phyloP scores from a whole-genome alignment of 2,888 invertebrate species.

The Cacoxenus indagator region DNA sequence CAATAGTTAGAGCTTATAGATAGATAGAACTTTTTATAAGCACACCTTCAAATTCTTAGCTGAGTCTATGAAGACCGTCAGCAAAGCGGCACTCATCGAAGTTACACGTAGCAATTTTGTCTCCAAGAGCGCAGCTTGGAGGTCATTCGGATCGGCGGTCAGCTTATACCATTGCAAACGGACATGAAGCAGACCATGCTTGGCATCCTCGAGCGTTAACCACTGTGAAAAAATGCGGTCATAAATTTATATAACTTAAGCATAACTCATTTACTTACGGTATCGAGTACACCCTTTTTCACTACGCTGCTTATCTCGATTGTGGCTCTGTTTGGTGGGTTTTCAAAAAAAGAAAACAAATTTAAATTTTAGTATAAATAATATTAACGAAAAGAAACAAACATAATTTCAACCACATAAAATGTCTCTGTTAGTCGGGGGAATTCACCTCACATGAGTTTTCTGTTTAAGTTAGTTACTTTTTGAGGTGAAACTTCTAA shows the following conservation, averaged over 20 bases:
- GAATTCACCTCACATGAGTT: too few species aligned
- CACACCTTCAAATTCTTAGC: slow-evolving; percentile 92
- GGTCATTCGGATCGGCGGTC: slow-evolving; percentile 78
- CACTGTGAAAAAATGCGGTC: slow-evolving; percentile 80
- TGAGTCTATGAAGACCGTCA: slow-evolving; percentile 92
- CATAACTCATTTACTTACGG: slow-evolving; percentile 74
- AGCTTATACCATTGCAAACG: slow-evolving; percentile 91
- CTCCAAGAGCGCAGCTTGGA: slow-evolving; percentile 81
- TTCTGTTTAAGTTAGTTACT: slow-evolving; percentile 7
- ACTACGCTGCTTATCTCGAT: slow-evolving; percentile 80
- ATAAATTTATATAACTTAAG: too few species aligned
- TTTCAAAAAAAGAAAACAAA: slow-evolving; percentile 2
- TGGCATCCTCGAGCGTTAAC: slow-evolving; percentile 94
- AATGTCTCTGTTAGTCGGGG: slow-evolving; percentile 21
- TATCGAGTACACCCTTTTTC: slow-evolving; percentile 79
- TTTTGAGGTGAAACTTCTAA: background rate
- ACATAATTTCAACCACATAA: slow-evolving; percentile 20
- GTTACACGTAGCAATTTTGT: slow-evolving; percentile 82
- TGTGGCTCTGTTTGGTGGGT: slow-evolving; percentile 74
- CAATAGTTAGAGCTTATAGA: background rate
- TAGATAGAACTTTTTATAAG: background rate
- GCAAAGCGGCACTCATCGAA: slow-evolving; percentile 81
- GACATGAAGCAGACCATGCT: slow-evolving; percentile 93
- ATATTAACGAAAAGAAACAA: slow-evolving; percentile 1
- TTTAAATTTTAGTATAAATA: background rate